Evolutionary conservation across 2,113 vertebrate species (phyloP).

Genomic region (Nothobranchius furzeri): DNA sequence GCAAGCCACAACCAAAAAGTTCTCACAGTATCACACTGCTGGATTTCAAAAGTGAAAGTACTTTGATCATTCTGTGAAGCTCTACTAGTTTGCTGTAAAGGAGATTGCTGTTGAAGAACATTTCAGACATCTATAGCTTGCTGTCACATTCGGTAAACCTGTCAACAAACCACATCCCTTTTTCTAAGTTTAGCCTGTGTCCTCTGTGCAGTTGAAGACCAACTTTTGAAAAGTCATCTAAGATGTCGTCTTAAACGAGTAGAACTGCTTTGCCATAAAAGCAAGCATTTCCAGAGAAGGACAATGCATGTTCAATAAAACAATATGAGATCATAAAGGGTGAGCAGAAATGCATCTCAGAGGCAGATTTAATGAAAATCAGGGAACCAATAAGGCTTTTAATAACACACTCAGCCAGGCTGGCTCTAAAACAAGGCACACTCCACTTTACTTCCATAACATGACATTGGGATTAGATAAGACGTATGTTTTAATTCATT

Average conservation of each 20-base stretch:
- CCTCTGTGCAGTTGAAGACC: conserved; percentile 33
- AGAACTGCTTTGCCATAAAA: conserved; percentile 74
- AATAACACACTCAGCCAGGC: conserved; percentile 78
- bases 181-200: conserved; percentile 44
- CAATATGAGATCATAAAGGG: conserved; percentile 83
- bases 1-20: conserved; percentile 17
- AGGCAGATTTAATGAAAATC: conserved; percentile 84
- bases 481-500: conserved; percentile 15
- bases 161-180: conserved; percentile 16
- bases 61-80: conserved; percentile 25
- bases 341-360: conserved; percentile 79
- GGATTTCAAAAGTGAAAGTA: conserved; percentile 23
- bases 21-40: conserved; percentile 38
- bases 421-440: conserved; percentile 64
- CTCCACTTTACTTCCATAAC: conserved; percentile 40
- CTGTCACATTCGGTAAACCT: conserved; percentile 27
- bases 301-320: conserved; percentile 83
- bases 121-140: conserved; percentile 13
- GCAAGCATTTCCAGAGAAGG: conserved; percentile 71
- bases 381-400: conserved; percentile 83
- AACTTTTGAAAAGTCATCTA: conserved; percentile 65
- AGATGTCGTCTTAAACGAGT: conserved; percentile 74
- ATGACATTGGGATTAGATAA: conserved; percentile 6
- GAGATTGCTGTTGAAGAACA: conserved; percentile 41
- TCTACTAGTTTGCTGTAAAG: conserved; percentile 23